Conservation (phyloP, 1,140 invertebrate genomes). For the Eciton burchellii region DNA sequence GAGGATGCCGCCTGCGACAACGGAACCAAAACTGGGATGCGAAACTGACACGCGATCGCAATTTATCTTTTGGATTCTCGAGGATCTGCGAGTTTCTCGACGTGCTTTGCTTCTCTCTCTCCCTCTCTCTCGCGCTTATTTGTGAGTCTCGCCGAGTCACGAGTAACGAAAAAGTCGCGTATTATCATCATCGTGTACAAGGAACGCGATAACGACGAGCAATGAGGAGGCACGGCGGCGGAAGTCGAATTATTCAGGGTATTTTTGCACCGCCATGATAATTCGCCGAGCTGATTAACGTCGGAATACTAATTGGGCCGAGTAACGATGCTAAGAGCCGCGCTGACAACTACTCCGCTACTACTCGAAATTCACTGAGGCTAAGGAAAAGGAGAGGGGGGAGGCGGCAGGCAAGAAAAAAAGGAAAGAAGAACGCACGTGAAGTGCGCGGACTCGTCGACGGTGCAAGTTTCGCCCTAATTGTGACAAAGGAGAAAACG, state of each 20-base stretch:
- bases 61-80: too few species aligned
- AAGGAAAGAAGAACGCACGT: too few species aligned
- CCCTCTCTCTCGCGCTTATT: too few species aligned
- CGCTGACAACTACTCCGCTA: too few species aligned
- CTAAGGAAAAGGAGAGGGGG: too few species aligned
- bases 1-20: not conserved
- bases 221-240: slow-evolving; percentile 1
- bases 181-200: slow-evolving; percentile 19
- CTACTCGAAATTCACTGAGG: not conserved
- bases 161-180: slow-evolving; percentile 18
- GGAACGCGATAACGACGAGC: slow-evolving; percentile 3
- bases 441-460: not conserved
- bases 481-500: not conserved
- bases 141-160: too few species aligned
- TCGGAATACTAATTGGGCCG: slow-evolving; percentile 26
- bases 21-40: slow-evolving; percentile 28
- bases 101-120: too few species aligned
- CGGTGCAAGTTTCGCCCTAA: not conserved
- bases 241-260: not conserved
- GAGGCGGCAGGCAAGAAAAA: too few species aligned
- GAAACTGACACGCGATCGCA: too few species aligned
- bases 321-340: not conserved
- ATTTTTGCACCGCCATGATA: slow-evolving; percentile 12
- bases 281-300: slow-evolving; percentile 23
- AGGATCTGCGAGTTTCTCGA: too few species aligned